These are phyloP conservation scores for Dendrocopos noguchii DNA, from an alignment of 2,113 vertebrate genomes.

Conservation along the genomic window DNA sequence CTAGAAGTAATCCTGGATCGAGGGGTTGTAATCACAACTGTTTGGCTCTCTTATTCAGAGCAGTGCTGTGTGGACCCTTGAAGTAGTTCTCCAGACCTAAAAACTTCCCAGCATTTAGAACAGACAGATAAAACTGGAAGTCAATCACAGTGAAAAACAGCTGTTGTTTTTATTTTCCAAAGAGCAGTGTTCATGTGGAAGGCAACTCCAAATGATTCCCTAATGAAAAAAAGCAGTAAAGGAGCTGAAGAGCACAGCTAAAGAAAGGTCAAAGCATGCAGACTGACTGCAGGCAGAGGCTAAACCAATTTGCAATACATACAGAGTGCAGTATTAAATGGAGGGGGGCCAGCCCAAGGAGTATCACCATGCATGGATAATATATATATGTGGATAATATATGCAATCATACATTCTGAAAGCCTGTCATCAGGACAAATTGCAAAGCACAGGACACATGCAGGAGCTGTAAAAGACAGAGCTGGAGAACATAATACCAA, in stretches of 20 bases:
- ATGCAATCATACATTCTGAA: neutral
- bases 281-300: neutral
- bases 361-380: neutral
- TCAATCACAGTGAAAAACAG: neutral
- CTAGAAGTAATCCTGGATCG: too few relatives aligned
- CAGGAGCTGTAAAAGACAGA: neutral
- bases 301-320: neutral
- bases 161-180: neutral
- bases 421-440: neutral
- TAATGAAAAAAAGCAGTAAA: constrained; percentile 27
- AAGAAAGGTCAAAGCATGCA: neutral
- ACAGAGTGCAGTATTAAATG: neutral
- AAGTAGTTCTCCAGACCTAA: neutral
- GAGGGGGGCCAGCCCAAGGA: neutral
- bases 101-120: neutral
- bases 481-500: neutral
- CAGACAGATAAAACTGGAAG: neutral
- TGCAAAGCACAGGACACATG: neutral
- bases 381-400: neutral
- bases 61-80: neutral
- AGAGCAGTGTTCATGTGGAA: neutral
- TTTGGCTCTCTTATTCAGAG: neutral
- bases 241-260: neutral
- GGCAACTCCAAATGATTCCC: neutral
- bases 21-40: neutral